Base-by-base conservation (phyloP, 2,113 vertebrate genomes). In the Proteles cristata region DNA sequence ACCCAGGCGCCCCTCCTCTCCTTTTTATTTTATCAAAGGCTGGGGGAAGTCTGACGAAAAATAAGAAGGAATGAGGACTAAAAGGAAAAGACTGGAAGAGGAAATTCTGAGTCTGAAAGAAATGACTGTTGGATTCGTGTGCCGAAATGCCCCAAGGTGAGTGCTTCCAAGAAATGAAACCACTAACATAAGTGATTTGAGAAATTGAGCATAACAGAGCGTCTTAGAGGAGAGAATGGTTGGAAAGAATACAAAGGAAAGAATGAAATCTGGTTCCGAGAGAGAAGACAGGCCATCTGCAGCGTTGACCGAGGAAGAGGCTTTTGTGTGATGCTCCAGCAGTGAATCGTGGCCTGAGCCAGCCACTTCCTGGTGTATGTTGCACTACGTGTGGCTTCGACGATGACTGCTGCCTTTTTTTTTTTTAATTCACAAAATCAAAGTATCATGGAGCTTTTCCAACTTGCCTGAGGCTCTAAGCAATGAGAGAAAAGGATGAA, bases 401-500 rank as follows among this genome's bases (percentile, higher is more conserved):
- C 63, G n/a, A 17, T 48, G 26, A 83, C 48, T 25, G 28, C 80
- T 90, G 69, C 58, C 14, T 7, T 33, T 11, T 55, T n/a, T 71
- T 11, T 19, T 88, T 65, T 83, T 7, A 58, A 35, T 26, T 91
- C 90, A 87, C 87, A 90, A 88, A 92, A 87, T 89, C 76, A 94
- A 84, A 97, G 81, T 88, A 89, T 84, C 66, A 14, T 39, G 81
- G 50, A 26, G 63, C 26, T 85, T 97, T 85, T 94, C 31, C 88
- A 63, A 79, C 50, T 50, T 80, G 19, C 76, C 45, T 9, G 25
- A 71, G 61, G 71, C 61, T 79, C 65, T 25, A 69, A 61, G 58
- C 73, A 58, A 96, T 73, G 71, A 90, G 93, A 83, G 45, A 65
- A 83, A 90, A 94, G 63, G 43, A 94, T 96, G 96, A 97, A 89